Base-by-base conservation (phyloP, 2,797 vertebrate species). In the Crypturellus tataupa region DNA sequence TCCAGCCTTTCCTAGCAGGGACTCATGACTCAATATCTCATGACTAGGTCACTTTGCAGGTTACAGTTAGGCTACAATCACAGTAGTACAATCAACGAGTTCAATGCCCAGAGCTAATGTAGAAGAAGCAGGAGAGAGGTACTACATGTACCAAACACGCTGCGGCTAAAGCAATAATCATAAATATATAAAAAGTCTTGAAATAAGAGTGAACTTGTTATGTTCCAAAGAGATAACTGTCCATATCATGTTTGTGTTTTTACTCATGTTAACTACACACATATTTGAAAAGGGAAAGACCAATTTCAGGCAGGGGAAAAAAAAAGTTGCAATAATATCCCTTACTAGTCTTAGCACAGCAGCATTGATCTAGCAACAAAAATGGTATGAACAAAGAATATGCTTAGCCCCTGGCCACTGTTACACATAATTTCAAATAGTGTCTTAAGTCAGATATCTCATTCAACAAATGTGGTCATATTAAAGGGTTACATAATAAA, bases 111-210 rank as follows among this genome's bases (percentile, higher is more conserved):
- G 55, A 70, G 44, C 6, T 60, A 16, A 58, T 1, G 37, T 9
- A 42, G 17, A 35, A 55, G 27, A 21, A 1, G 2, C 9, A 76
- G 51, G 15, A 82, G 37, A 10, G 5, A 27, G 0, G 15, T 1
- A 2, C 20, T 47, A 24, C 42, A 4, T 33, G 24, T 71, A 20
- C 44, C 44, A 24, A 87, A 25, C 3, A 17, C 10, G 24, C 21
- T 35, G 65, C 44, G 46, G 27, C 13, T 27, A 68, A 13, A 56
- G 35, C 8, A 84, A n/a, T n/a, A 59, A 46, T 5, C 49, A 31
- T 51, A 17, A 65, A 27, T 46, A 63, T 20, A 53, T 12, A 47
- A 18, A 10, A 44, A 63, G 37, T 5, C 39, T 20, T 42, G 33
- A 76, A 80, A 19, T 27, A 62, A 68, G 35, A 1, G 11, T 65